Conservation (phyloP, 2,113 vertebrate species). For the Oryzias woworae region DNA sequence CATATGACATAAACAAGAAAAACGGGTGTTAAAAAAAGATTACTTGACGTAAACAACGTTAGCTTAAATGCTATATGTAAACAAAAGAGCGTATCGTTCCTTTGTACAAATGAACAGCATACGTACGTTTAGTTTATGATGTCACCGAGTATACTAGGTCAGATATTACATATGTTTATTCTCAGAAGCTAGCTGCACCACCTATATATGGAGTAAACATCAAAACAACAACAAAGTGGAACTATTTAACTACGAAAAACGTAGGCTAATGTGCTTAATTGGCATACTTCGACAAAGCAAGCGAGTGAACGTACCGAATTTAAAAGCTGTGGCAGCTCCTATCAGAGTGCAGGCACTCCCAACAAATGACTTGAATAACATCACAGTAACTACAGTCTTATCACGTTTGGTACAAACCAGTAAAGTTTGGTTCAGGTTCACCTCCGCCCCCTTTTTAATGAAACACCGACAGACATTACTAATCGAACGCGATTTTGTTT, state of each 20-base stretch:
- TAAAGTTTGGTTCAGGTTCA: slow-evolving; percentile 47
- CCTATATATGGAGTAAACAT: neutral
- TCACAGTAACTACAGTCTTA: slow-evolving; percentile 42
- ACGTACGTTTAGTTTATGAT: neutral
- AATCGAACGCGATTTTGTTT: slow-evolving; percentile 50
- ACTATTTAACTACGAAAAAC: neutral
- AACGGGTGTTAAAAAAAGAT: neutral
- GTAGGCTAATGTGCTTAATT: slow-evolving; percentile 9
- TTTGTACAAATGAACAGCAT: neutral
- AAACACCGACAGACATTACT: slow-evolving; percentile 48
- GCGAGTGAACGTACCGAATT: slow-evolving; percentile 59
- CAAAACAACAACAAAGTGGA: slow-evolving; percentile 5
- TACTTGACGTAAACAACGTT: slow-evolving; percentile 16
- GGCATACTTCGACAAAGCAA: neutral
- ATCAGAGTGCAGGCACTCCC: slow-evolving; percentile 74
- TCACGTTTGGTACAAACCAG: slow-evolving; percentile 36
- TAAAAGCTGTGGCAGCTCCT: slow-evolving; percentile 66
- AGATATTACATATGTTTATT: neutral
- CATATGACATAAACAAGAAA: neutral
- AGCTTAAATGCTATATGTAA: slow-evolving; percentile 13
- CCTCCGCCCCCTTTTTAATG: slow-evolving; percentile 57
- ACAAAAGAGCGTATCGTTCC: neutral
- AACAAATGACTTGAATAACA: slow-evolving; percentile 71
- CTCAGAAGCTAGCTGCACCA: neutral
- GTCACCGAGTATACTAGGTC: neutral